Evolutionary conservation across 1,140 invertebrate species (phyloP), one percentile per base, ranked within the genome.

Genomic region (Diorhabda elongata): DNA sequence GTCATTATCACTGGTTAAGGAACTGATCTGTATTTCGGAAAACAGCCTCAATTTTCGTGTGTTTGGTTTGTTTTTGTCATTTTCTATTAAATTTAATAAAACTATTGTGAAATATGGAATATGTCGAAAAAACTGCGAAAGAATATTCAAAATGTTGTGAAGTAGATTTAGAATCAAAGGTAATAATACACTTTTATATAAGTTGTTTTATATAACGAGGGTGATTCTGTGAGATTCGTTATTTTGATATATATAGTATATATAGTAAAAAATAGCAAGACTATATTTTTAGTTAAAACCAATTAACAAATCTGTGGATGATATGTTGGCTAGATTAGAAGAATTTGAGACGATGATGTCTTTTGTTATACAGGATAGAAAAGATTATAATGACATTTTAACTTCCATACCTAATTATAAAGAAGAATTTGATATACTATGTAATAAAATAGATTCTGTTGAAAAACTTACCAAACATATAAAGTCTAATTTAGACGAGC

Each of bases 311-410:
- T 70, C 74, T 41, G 70, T 82, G 9, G 79, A 81, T 44, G 77
- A 81, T 66, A 77, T 82, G 76, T 47, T 80, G 64, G 74, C 77
- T 8, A 71, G 81, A 3, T 70, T 82, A 52, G 81, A 82, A 76
- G 80, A 82, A 66, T 82, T 80, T 70, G 75, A 82, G 74, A 81
- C 77, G 45, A 75, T 80, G 74, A 69, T 79, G 45, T 60, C 68
- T 42, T 71, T 78, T 44, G 73, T 77, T 26, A 70, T 78, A 69
- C 76, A 80, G 69, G 75, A 80, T 71, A 62, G 76, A 52, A 71
- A 77, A 58, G 76, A 78, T 60, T 69, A 80, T 6, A 75, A 73
- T 59, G 77, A 79, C 45, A 73, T 77, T 42, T 64, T 82, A 62
- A 69, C 76, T 42, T 69, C 76, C 43, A 69, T 80, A 7, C 8